A percentile compares a stretch with the other conserved stretches of the same genome.
These are phyloP conservation scores for Idaea biselata DNA, from an alignment of 2,888 invertebrate species.

Conservation along the genomic window DNA sequence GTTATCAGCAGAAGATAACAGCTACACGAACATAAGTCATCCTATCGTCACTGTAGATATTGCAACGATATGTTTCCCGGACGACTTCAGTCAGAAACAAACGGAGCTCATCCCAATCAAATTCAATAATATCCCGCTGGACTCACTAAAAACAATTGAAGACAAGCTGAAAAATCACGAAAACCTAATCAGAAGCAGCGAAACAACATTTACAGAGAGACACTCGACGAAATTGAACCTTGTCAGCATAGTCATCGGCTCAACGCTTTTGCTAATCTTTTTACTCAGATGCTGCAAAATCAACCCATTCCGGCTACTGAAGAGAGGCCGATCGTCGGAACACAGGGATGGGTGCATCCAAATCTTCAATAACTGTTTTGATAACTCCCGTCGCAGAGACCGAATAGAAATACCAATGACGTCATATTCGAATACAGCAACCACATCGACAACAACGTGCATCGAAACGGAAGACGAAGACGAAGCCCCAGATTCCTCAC, in stretches of 20 bases:
- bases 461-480: conserved; percentile 12
- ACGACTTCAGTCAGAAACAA: conserved; percentile 7
- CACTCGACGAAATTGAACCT: conserved; percentile 11
- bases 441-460: conserved; percentile 3
- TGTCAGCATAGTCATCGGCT: conserved; percentile 12
- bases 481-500: conserved; percentile 1
- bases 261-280: conserved; percentile 5
- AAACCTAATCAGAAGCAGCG: conserved; percentile 16
- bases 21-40: conserved; percentile 21
- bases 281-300: conserved; percentile 5
- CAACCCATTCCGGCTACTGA: conserved; percentile 3
- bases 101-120: conserved; percentile 20
- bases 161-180: conserved; percentile 16
- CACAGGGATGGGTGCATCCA: conserved; percentile 12
- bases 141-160: conserved; percentile 20
- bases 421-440: background rate
- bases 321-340: background rate
- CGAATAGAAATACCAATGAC: conserved; percentile 6
- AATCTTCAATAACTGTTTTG: conserved; percentile 26
- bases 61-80: conserved; percentile 22
- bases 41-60: conserved; percentile 27
- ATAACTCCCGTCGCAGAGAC: conserved; percentile 8
- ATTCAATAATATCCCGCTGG: conserved; percentile 24
- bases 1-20: conserved; percentile 19
- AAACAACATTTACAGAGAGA: conserved; percentile 12